Conservation (phyloP, 1,140 invertebrate genomes). For the Ostrea edulis region DNA sequence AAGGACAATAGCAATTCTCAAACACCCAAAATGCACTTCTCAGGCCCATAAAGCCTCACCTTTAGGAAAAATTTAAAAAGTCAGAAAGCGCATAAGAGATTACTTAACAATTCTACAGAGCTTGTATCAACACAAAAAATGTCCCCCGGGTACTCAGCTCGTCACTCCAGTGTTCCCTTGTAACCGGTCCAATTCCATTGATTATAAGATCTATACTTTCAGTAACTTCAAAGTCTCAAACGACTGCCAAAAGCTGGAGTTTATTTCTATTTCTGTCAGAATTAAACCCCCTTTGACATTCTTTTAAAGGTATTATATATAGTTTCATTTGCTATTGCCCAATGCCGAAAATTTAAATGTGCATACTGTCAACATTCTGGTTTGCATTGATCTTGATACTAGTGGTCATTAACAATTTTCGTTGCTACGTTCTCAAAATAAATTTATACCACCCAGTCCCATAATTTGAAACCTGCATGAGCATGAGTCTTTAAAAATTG, state of each 20-base stretch:
- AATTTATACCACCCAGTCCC: background rate
- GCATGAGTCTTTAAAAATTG: background rate
- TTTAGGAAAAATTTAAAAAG: constrained; percentile 21
- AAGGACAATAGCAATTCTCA: background rate
- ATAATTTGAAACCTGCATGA: background rate
- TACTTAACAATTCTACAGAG: background rate
- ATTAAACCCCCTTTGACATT: constrained; percentile 34
- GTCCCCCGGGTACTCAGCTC: constrained; percentile 12
- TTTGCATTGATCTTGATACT: background rate
- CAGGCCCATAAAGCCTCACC: constrained; percentile 21
- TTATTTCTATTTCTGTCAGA: constrained; percentile 31
- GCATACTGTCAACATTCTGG: background rate
- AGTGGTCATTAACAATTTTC: constrained; percentile 11
- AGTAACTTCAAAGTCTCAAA: constrained; percentile 31
- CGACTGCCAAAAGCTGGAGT: constrained; percentile 10
- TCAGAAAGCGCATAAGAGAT: constrained; percentile 20
- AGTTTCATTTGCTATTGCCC: constrained; percentile 21
- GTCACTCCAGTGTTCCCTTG: constrained; percentile 6
- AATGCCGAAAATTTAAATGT: constrained; percentile 2
- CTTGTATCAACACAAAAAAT: constrained; percentile 30
- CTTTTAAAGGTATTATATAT: constrained; percentile 28
- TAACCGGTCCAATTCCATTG: constrained; percentile 31
- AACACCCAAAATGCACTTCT: background rate
- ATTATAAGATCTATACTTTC: constrained; percentile 27
- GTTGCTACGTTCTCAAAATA: constrained; percentile 8